Evolutionary conservation across 2,888 invertebrate genomes (phyloP).

Genomic region (Plagiodera versicolora): DNA sequence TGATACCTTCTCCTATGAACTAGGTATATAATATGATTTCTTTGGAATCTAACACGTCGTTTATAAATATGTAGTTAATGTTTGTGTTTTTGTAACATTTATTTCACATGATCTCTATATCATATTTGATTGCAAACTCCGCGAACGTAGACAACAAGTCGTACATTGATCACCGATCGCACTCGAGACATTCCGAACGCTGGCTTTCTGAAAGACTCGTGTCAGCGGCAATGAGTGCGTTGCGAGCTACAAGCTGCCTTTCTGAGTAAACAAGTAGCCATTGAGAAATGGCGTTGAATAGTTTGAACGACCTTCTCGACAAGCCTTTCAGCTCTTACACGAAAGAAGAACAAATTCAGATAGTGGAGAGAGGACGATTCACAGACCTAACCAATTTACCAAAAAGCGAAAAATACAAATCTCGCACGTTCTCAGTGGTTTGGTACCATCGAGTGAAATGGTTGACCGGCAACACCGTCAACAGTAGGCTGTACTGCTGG

Average conservation of each 20-base stretch:
- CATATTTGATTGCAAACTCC: background rate
- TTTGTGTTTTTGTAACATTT: too few species aligned
- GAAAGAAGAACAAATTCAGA: slow-evolving; percentile 18
- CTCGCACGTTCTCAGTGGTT: slow-evolving; percentile 12
- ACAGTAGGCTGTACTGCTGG: slow-evolving; percentile 19
- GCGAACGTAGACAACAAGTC: slow-evolving; percentile 8
- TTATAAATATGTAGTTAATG: too few species aligned
- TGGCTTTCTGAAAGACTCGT: background rate
- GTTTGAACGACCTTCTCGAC: slow-evolving; percentile 19
- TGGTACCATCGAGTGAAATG: slow-evolving; percentile 23
- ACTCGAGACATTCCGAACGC: too few species aligned
- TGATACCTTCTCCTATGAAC: too few species aligned
- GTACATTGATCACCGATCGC: too few species aligned
- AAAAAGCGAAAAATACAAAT: slow-evolving; percentile 23
- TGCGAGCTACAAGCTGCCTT: slow-evolving; percentile 11
- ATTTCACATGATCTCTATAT: too few species aligned
- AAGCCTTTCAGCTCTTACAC: slow-evolving; percentile 15
- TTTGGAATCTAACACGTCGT: too few species aligned
- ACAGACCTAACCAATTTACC: slow-evolving; percentile 15
- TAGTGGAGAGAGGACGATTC: slow-evolving; percentile 18
- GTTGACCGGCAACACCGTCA: slow-evolving; percentile 16
- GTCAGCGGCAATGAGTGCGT: slow-evolving; percentile 10
- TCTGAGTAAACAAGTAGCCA: background rate
- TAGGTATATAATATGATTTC: too few species aligned
- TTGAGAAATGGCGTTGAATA: slow-evolving; percentile 12